Conservation (phyloP, 2,888 invertebrate genomes). For the Embidobia sp. region DNA sequence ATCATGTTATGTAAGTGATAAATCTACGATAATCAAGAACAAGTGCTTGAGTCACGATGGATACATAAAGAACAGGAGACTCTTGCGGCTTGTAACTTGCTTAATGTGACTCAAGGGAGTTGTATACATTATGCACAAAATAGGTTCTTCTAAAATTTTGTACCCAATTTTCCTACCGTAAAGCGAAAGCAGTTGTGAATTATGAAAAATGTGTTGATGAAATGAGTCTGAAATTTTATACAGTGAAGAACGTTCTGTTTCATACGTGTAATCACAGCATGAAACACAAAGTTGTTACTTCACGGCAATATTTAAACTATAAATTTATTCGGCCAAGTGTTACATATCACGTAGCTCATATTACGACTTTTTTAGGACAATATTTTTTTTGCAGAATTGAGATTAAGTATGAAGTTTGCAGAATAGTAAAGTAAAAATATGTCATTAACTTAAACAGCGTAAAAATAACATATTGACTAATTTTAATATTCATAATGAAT, state of each 20-base stretch:
- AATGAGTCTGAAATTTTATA: constrained; percentile 20
- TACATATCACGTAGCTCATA: too few relatives aligned
- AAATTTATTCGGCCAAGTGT: background rate
- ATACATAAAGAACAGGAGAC: constrained; percentile 41
- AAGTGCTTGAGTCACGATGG: constrained; percentile 29
- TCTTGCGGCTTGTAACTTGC: constrained; percentile 42
- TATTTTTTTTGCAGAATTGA: background rate
- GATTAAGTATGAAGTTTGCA: too few relatives aligned
- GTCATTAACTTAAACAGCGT: too few relatives aligned
- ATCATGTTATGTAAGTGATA: constrained; percentile 31
- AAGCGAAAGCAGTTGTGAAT: constrained; percentile 24
- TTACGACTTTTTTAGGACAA: background rate
- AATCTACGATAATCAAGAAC: constrained; percentile 41
- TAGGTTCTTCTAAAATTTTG: constrained; percentile 41
- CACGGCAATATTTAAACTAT: background rate
- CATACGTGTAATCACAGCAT: background rate
- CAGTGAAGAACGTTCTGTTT: constrained; percentile 8
- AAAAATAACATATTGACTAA: too few relatives aligned
- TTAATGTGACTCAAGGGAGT: constrained; percentile 45
- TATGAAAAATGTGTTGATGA: constrained; percentile 34
- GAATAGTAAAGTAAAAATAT: too few relatives aligned
- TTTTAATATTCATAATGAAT: too few relatives aligned
- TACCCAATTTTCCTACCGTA: constrained; percentile 25
- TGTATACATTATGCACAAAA: constrained; percentile 47
- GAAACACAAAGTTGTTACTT: constrained; percentile 10